Conservation (phyloP, 2,797 vertebrate genomes). For the Peromyscus eremicus region DNA sequence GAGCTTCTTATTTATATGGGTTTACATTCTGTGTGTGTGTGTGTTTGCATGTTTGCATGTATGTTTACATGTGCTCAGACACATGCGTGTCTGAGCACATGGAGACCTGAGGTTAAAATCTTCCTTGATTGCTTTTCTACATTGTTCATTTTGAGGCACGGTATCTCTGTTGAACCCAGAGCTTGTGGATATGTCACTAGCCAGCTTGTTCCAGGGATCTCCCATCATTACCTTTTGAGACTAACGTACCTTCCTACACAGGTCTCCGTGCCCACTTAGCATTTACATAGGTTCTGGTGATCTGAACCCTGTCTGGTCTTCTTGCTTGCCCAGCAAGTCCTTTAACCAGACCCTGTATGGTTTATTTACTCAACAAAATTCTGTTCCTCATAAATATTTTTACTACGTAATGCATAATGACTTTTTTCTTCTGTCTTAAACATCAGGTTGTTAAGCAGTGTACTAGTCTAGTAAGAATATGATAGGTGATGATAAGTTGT, state of each 20-base stretch:
- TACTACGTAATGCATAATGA: slow-evolving; percentile 12
- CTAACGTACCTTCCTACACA: neutral
- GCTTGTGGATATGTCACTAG: neutral
- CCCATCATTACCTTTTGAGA: neutral
- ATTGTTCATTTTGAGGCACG: neutral
- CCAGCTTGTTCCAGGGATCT: neutral
- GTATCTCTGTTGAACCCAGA: neutral
- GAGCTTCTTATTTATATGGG: slow-evolving; percentile 1
- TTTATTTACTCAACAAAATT: slow-evolving; percentile 62
- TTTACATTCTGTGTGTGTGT: neutral
- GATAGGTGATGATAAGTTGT: slow-evolving; percentile 56
- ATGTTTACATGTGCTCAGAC: neutral
- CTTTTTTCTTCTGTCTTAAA: slow-evolving; percentile 20
- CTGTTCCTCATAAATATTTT: slow-evolving; percentile 35
- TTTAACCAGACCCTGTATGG: neutral
- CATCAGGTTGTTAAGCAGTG: neutral
- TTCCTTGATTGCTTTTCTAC: neutral
- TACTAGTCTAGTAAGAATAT: slow-evolving; percentile 18
- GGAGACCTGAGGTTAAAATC: neutral
- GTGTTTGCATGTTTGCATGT: neutral
- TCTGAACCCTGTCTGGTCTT: neutral
- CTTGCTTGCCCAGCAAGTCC: neutral
- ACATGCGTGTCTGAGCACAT: neutral
- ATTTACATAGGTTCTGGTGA: neutral
- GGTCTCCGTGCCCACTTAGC: neutral